A percentile compares a stretch with the other conserved stretches of the same genome.
Conservation (phyloP, 2,113 vertebrate genomes). For the Eretmochelys imbricata region DNA sequence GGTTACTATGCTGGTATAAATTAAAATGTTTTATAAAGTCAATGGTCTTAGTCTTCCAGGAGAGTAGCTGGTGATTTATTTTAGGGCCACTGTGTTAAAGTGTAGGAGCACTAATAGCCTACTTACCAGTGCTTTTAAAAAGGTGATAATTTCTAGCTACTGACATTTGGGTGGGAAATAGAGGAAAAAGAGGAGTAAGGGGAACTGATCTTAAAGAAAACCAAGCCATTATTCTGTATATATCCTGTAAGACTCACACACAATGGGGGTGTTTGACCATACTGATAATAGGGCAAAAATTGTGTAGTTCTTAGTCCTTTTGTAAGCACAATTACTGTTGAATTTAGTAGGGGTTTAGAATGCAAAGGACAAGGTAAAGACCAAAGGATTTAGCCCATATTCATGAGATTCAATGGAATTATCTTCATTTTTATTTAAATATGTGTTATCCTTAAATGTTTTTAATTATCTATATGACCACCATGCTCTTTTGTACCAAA, state of each 20-base stretch:
- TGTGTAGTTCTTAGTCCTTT: neutral
- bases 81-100: slow-evolving; percentile 10
- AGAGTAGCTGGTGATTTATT: neutral
- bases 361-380: neutral
- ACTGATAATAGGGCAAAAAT: neutral
- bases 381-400: neutral
- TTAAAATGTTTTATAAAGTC: neutral
- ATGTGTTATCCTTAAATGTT: neutral
- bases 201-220: neutral
- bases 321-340: neutral
- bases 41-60: neutral
- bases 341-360: neutral
- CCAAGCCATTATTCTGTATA: neutral
- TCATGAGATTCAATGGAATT: neutral
- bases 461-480: neutral
- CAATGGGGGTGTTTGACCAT: neutral
- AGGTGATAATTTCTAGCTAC: neutral
- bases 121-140: neutral
- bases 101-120: neutral
- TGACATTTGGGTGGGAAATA: neutral
- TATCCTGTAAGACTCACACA: neutral
- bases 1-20: neutral
- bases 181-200: neutral
- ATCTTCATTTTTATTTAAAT: neutral
- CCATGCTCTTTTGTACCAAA: neutral